A percentile compares a stretch with the other conserved stretches of the same genome.
phyloP scores from a whole-genome alignment of 2,797 vertebrate genomes.

The Urophycis tenuis region DNA sequence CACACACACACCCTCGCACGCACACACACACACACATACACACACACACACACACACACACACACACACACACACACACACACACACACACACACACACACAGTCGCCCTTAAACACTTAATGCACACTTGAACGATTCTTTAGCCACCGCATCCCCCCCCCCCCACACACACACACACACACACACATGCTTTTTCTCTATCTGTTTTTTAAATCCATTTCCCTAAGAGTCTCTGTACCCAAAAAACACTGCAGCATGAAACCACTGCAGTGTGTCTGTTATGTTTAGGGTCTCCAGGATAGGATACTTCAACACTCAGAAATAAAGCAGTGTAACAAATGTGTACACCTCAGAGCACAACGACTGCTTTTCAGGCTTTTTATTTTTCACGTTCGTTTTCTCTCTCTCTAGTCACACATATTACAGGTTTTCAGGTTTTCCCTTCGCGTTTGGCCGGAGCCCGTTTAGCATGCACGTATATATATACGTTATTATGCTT shows the following conservation, averaged over 20 bases:
- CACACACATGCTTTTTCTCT: too few relatives aligned
- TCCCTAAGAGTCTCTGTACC: not conserved
- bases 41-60: slow-evolving; percentile 8
- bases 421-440: not conserved
- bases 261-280: slow-evolving; percentile 6
- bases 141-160: not conserved
- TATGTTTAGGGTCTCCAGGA: slow-evolving; percentile 5
- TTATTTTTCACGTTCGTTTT: not conserved
- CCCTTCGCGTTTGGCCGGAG: not conserved
- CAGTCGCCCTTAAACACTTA: slow-evolving; percentile 5
- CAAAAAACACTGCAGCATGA: not conserved
- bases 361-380: not conserved
- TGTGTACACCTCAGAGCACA: not conserved
- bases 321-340: not conserved
- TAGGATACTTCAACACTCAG: slow-evolving; percentile 10
- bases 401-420: not conserved
- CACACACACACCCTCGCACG: slow-evolving; percentile 27
- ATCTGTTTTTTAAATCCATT: not conserved
- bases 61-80: not conserved
- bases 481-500: not conserved
- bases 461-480: not conserved
- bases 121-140: not conserved
- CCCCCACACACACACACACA: not conserved
- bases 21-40: not conserved
- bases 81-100: slow-evolving; percentile 25